phyloP scores from a whole-genome alignment of 2,797 vertebrate genomes.

The Megalops cyprinoides region DNA sequence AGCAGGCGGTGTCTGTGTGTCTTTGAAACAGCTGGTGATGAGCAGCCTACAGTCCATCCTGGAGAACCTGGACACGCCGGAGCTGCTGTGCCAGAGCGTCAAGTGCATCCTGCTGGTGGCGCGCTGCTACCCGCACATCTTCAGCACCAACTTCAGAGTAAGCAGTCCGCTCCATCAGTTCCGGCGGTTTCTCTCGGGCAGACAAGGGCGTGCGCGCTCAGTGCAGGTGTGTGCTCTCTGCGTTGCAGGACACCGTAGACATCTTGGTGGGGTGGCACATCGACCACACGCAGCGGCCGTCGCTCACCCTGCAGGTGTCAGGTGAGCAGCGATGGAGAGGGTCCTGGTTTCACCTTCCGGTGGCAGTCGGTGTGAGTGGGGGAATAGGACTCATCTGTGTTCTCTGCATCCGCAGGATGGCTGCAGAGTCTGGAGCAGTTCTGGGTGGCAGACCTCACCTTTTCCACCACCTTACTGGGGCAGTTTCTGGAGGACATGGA shows the following conservation, averaged over 20 bases:
- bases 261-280: constrained; percentile 99
- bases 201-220: neutral
- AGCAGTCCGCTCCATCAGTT: constrained; percentile 48
- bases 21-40: constrained; percentile 88
- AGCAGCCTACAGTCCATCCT: constrained; percentile 95
- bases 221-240: neutral
- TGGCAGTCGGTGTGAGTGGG: neutral
- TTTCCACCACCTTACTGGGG: constrained; percentile 95
- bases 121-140: constrained; percentile 94
- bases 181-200: neutral
- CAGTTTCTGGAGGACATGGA: constrained; percentile 99
- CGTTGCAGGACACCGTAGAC: constrained; percentile 94
- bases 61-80: constrained; percentile 97
- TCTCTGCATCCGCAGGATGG: constrained; percentile 78
- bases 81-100: constrained; percentile 95
- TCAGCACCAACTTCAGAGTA: constrained; percentile 98
- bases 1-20: neutral
- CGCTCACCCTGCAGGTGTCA: constrained; percentile 92
- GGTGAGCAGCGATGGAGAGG: constrained; percentile 73
- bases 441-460: constrained; percentile 97
- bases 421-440: constrained; percentile 98
- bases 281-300: constrained; percentile 95
- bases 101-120: constrained; percentile 96
- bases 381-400: neutral
- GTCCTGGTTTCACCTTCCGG: neutral